Conservation (phyloP, 2,888 invertebrate species). For the Leucophenga maculata region DNA sequence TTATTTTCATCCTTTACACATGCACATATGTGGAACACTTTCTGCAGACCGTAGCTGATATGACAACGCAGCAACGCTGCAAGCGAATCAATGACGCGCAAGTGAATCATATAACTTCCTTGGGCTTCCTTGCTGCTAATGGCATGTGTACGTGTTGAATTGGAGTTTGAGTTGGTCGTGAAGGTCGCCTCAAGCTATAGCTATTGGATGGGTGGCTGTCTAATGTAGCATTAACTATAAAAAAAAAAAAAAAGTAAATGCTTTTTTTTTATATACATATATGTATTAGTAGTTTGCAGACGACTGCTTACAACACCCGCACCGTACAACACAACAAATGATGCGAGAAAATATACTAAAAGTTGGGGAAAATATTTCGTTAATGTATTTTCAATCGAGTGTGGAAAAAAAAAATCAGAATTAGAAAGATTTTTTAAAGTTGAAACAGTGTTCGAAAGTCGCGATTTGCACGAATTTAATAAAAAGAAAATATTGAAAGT, state of each 20-base stretch:
- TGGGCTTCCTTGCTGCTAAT: constrained; percentile 30
- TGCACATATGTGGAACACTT: not conserved
- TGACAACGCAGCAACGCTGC: not conserved
- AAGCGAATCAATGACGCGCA: constrained; percentile 67
- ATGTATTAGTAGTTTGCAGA: constrained; percentile 30
- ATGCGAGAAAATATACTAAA: constrained; percentile 51
- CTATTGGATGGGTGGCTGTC: constrained; percentile 13
- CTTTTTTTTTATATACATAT: not conserved
- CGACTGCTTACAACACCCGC: constrained; percentile 28
- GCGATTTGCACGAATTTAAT: constrained; percentile 25
- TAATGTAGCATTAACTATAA: constrained; percentile 40
- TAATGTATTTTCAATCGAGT: constrained; percentile 52
- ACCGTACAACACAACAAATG: constrained; percentile 52
- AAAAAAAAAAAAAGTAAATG: constrained; percentile 31
- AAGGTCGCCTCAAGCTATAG: not conserved
- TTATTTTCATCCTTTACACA: not conserved
- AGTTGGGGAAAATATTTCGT: constrained; percentile 50
- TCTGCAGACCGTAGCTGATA: not conserved
- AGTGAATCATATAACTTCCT: constrained; percentile 58
- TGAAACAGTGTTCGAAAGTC: no score
- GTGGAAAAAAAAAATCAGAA: constrained; percentile 21
- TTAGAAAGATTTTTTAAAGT: constrained; percentile 17
- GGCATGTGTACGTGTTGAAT: constrained; percentile 1
- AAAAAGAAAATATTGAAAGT: constrained; percentile 25
- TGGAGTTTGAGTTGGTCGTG: not conserved